Conservation (phyloP, 2,113 vertebrate species). For the Dinomys branickii region DNA sequence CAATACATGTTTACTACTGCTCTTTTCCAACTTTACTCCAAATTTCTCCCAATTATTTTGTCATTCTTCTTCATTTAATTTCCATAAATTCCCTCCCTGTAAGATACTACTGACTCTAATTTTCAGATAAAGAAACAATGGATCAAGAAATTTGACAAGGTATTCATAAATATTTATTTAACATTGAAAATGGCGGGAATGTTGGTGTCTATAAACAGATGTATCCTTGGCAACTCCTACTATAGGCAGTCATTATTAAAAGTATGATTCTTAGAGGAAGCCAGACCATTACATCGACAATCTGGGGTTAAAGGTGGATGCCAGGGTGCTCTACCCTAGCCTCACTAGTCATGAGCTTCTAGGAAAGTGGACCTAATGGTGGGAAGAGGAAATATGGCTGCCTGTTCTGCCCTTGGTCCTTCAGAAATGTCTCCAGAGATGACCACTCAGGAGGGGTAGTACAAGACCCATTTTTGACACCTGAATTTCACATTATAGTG, state of each 20-base stretch:
- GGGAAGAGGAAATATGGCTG: background rate
- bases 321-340: background rate
- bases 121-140: conserved; percentile 9
- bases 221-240: background rate
- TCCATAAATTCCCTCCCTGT: background rate
- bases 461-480: background rate
- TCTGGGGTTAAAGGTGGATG: background rate
- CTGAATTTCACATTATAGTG: background rate
- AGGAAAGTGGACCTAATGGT: background rate
- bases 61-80: conserved; percentile 4
- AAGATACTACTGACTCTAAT: background rate
- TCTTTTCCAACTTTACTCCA: background rate
- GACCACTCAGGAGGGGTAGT: background rate
- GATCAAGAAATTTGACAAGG: background rate
- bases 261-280: background rate
- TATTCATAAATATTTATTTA: conserved; percentile 2
- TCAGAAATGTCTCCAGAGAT: conserved; percentile 13
- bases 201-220: background rate
- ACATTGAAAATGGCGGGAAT: background rate
- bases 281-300: background rate
- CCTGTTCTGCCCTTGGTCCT: background rate
- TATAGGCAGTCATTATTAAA: background rate
- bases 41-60: conserved; percentile 5
- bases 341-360: background rate
- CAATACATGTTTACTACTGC: background rate